These are phyloP conservation scores for Lytechinus variegatus DNA, from an alignment of 35 echinoderm and acorn worm species.

Conservation along the genomic window DNA sequence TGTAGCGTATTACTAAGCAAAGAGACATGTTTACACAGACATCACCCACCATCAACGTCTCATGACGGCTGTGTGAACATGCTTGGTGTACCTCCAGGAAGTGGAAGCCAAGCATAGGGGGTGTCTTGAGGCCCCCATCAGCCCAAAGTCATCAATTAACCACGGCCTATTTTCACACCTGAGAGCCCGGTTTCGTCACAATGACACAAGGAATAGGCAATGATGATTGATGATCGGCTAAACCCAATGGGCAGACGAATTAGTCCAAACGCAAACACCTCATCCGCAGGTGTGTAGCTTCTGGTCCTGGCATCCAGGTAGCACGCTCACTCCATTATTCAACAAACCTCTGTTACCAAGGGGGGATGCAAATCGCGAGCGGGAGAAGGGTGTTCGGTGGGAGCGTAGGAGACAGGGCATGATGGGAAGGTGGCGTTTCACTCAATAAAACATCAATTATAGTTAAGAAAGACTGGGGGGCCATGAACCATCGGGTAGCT, in stretches of 20 bases:
- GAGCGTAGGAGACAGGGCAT: neutral
- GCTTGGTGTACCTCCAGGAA: neutral
- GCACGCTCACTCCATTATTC: slow-evolving; percentile 29
- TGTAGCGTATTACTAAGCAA: neutral
- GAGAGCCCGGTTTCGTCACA: slow-evolving; percentile 37
- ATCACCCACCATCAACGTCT: neutral
- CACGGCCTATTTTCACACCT: slow-evolving; percentile 44
- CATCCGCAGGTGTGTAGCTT: slow-evolving; percentile 24
- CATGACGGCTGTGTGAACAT: neutral
- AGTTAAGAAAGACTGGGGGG: neutral
- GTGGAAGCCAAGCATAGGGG: neutral
- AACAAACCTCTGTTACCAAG: slow-evolving; percentile 9
- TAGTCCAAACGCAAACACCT: slow-evolving; percentile 38
- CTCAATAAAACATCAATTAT: slow-evolving; percentile 48
- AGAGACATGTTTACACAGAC: neutral
- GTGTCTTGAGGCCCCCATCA: neutral
- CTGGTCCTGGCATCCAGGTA: neutral
- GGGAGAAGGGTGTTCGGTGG: neutral
- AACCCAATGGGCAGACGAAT: slow-evolving; percentile 23
- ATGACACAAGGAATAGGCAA: slow-evolving; percentile 41
- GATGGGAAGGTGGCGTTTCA: neutral
- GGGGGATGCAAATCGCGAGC: slow-evolving; percentile 15
- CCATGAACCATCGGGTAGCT: neutral
- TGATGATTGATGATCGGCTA: slow-evolving; percentile 42
- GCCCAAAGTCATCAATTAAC: slow-evolving; percentile 39